Conservation (phyloP, 1,140 invertebrate genomes). For the Diprion similis region DNA sequence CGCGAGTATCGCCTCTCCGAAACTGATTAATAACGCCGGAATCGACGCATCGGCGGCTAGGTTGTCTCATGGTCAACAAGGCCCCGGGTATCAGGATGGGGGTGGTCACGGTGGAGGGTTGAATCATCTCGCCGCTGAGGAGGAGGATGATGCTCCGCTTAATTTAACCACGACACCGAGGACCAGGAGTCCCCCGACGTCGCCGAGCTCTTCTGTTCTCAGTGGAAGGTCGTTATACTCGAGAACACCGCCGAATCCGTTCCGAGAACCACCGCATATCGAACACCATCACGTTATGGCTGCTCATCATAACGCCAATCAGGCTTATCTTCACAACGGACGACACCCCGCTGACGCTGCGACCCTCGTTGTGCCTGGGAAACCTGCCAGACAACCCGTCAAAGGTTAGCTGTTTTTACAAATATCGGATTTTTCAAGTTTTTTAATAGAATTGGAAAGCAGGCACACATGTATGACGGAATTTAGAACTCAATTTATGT, state of each 20-base stretch:
- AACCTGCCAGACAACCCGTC: conserved; percentile 28
- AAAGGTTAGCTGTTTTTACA: conserved; percentile 58
- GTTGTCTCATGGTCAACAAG: conserved; percentile 24
- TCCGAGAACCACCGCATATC: conserved; percentile 38
- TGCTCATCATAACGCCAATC: conserved; percentile 40
- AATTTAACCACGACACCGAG: conserved; percentile 41
- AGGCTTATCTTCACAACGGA: conserved; percentile 41
- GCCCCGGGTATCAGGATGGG: neutral
- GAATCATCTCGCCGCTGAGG: conserved; percentile 24
- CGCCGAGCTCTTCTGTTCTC: conserved; percentile 31
- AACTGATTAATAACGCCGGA: conserved; percentile 23
- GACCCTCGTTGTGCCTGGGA: conserved; percentile 29
- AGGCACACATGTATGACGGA: too few species aligned
- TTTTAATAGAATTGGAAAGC: too few species aligned
- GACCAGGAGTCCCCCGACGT: conserved; percentile 36
- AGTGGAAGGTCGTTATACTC: conserved; percentile 38
- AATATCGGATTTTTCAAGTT: too few species aligned
- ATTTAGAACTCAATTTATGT: too few species aligned
- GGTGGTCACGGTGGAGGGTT: conserved; percentile 25
- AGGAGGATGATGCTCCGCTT: conserved; percentile 37
- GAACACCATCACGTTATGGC: conserved; percentile 37
- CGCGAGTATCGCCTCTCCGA: conserved; percentile 29
- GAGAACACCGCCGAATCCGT: conserved; percentile 36
- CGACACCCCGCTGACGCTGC: conserved; percentile 41
- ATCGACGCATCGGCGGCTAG: conserved; percentile 25